These are phyloP conservation scores for Uria lomvia DNA, from an alignment of 2,113 vertebrate species.

Conservation along the genomic window DNA sequence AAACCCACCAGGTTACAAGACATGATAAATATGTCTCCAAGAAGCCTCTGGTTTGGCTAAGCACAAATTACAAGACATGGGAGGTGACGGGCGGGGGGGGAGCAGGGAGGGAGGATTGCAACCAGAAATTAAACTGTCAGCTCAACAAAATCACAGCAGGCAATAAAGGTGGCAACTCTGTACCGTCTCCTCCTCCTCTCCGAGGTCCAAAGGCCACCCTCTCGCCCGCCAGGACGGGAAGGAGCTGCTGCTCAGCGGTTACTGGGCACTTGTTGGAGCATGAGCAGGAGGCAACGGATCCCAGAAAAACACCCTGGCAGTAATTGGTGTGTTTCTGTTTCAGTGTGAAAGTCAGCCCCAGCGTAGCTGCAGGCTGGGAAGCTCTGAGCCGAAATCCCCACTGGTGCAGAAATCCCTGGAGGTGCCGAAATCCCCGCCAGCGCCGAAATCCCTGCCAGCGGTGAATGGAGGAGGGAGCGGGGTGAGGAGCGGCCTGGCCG, in stretches of 20 bases:
- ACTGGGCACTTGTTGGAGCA: rapidly evolving
- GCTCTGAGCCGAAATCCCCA: neutral
- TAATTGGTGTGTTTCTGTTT: neutral
- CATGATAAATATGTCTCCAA: neutral
- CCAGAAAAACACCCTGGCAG: neutral
- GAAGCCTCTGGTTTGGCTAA: neutral
- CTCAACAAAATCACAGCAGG: neutral
- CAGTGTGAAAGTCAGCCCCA: neutral
- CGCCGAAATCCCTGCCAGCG: neutral
- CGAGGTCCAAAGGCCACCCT: rapidly evolving
- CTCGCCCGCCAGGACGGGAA: rapidly evolving
- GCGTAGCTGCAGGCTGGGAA: neutral
- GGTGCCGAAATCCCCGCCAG: neutral
- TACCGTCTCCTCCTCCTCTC: neutral
- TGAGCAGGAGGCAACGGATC: neutral
- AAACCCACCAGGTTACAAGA: neutral
- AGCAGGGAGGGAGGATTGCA: neutral
- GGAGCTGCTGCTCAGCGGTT: neutral
- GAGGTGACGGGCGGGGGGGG: neutral
- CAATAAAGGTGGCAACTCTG: neutral
- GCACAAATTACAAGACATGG: neutral
- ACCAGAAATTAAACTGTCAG: neutral
- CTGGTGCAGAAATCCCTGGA: neutral
- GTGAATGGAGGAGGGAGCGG: neutral
- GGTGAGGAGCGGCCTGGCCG: neutral